Conservation (phyloP, 2,888 invertebrate genomes). For the Gortyna flavago region DNA sequence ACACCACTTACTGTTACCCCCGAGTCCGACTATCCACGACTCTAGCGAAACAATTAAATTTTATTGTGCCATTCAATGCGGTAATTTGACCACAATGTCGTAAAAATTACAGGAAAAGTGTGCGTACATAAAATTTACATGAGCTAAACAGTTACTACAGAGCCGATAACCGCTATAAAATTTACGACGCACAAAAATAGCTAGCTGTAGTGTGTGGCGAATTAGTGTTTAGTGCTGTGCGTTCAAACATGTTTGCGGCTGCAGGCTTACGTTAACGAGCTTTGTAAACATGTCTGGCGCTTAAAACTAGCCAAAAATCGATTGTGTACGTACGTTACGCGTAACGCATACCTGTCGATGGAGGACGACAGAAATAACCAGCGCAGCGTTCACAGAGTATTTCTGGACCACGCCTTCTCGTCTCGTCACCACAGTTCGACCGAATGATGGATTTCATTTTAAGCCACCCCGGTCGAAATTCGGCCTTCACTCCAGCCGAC, state of each 20-base stretch:
- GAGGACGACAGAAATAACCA: constrained; percentile 79
- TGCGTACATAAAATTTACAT: constrained; percentile 59
- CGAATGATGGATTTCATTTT: constrained; percentile 56
- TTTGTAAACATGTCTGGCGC: constrained; percentile 64
- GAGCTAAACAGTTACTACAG: constrained; percentile 58
- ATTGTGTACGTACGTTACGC: constrained; percentile 67
- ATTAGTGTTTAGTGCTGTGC: constrained; percentile 60
- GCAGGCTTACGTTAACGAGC: constrained; percentile 47
- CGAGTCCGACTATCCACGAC: constrained; percentile 36
- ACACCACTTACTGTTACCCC: constrained; percentile 34
- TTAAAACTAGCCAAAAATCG: constrained; percentile 63
- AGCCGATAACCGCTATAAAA: constrained; percentile 59
- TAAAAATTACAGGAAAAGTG: constrained; percentile 60
- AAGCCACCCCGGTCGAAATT: constrained; percentile 42
- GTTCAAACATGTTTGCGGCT: constrained; percentile 47
- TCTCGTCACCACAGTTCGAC: constrained; percentile 45
- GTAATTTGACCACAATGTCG: constrained; percentile 53
- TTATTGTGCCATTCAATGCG: constrained; percentile 38
- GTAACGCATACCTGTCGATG: constrained; percentile 82
- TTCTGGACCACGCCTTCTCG: constrained; percentile 72
- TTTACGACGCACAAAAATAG: constrained; percentile 67
- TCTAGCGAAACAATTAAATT: constrained; percentile 42
- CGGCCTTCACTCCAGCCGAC: constrained; percentile 53
- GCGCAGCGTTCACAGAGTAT: constrained; percentile 74
- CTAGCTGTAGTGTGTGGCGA: constrained; percentile 52